phyloP scores from a whole-genome alignment of 2,888 invertebrate genomes.

The Sicus ferrugineus region DNA sequence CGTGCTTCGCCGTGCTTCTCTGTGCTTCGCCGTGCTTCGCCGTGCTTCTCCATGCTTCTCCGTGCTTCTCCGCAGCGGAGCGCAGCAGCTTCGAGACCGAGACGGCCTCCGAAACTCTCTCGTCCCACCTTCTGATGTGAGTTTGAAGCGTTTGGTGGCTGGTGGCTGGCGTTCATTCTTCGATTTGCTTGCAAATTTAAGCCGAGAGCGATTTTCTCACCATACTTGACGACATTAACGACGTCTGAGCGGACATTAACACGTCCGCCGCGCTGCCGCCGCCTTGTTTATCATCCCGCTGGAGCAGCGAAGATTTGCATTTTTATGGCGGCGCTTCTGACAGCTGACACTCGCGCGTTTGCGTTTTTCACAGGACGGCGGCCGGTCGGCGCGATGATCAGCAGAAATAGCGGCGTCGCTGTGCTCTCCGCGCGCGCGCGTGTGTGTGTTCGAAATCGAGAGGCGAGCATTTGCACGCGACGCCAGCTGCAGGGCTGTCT shows the following conservation, averaged over 20 bases:
- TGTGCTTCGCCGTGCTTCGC: too few species aligned
- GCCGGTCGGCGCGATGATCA: background rate
- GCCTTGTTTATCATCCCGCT: constrained; percentile 45
- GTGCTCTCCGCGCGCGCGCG: constrained; percentile 22
- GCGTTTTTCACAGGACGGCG: constrained; percentile 2
- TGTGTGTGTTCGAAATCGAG: constrained; percentile 39
- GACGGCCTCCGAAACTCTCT: too few species aligned
- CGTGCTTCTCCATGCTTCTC: too few species aligned
- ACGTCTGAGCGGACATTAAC: constrained; percentile 5
- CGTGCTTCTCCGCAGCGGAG: too few species aligned
- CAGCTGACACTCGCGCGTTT: constrained; percentile 39
- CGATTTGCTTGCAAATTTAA: constrained; percentile 22
- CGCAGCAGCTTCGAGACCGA: too few species aligned
- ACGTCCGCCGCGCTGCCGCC: constrained; percentile 39
- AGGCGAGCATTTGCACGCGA: constrained; percentile 34
- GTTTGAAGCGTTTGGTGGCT: background rate
- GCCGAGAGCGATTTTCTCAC: constrained; percentile 16
- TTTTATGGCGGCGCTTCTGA: constrained; percentile 50
- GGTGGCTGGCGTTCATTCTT: background rate
- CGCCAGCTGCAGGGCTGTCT: background rate
- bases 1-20: too few species aligned
- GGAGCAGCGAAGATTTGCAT: constrained; percentile 46
- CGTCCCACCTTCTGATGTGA: background rate
- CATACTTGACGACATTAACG: constrained; percentile 15
- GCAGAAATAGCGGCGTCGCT: constrained; percentile 14